phyloP scores from a whole-genome alignment of 2,113 vertebrate species.

The Cryptotis parvus region DNA sequence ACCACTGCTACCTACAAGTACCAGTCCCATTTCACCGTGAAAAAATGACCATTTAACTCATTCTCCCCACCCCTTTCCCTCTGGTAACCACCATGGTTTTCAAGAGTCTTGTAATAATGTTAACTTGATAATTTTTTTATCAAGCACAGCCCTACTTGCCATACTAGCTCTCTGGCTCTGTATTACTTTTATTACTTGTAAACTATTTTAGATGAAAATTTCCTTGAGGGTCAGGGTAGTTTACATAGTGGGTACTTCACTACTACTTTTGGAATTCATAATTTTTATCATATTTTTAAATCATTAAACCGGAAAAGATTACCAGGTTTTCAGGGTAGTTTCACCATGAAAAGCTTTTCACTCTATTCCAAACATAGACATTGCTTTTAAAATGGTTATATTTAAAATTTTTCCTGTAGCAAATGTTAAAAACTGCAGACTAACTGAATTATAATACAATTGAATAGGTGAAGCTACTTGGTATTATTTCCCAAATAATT shows the following conservation, averaged over 20 bases:
- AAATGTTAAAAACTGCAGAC: background rate
- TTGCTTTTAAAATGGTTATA: constrained; percentile 7
- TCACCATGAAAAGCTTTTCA: background rate
- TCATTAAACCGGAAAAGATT: constrained; percentile 23
- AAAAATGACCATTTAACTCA: too few species aligned
- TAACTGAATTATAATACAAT: constrained; percentile 13
- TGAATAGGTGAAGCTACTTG: background rate
- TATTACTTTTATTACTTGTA: background rate
- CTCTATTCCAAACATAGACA: background rate
- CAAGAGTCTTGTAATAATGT: too few species aligned
- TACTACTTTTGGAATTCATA: background rate
- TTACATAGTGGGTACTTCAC: too few species aligned
- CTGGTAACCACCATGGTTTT: too few species aligned
- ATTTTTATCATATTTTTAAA: background rate
- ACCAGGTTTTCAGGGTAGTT: background rate
- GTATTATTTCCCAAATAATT: background rate
- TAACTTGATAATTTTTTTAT: background rate
- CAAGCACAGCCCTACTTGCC: too few species aligned
- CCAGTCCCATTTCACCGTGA: too few species aligned
- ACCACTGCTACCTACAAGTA: too few species aligned
- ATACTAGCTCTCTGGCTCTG: background rate
- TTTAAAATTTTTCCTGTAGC: constrained; percentile 15
- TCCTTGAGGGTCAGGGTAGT: background rate
- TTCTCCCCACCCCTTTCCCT: too few species aligned
- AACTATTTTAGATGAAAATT: background rate